Base-by-base conservation (phyloP, 2,797 vertebrate species). In the Tragopan temminckii region DNA sequence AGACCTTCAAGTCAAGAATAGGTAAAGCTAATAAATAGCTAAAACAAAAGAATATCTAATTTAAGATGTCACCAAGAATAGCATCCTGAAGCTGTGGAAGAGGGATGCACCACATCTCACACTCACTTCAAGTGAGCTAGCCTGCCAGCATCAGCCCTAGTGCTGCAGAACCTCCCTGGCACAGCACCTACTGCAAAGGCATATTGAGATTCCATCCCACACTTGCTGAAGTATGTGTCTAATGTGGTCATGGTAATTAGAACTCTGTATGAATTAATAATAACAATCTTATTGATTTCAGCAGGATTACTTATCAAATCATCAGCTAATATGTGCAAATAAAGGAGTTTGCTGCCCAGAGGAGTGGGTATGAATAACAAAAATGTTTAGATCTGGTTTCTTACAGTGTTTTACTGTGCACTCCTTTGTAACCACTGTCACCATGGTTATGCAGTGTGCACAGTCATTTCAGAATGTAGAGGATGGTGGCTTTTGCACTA, bases 211-310 rank as follows among this genome's bases (percentile, higher is more conserved):
- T 42, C 45, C 68, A 19, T 35, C 36, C 67, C 71, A 42, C 2
- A 0, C 31, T 90, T 25, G 2, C 16, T 50, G 3, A 63, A 78
- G 36, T 2, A 5, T 52, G 8, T 58, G 57, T 53, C 74, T 80
- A 40, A 67, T 31, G 78, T 9, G 23, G n/a, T 42, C 36, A 12
- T 0, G 0, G n/a, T 82, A 62, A 81, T 88, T 70, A 72, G 63
- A 59, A 55, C 55, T 84, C 42, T 38, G 69, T 53, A 59, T 38
- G 38, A 92, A 85, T 93, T 79, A 76, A 70, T 84, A 76, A 70
- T 57, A 70, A 80, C 64, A 35, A 55, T 80, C 13, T 42, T 66
- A 71, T 25, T 55, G 53, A 70, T 82, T 91, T 85, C 50, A 68
- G 40, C 38, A 76, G 18, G 14, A 52, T 91, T 81, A 55, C 61